Conservation (phyloP, 2,113 vertebrate genomes). For the Peromyscus leucopus region DNA sequence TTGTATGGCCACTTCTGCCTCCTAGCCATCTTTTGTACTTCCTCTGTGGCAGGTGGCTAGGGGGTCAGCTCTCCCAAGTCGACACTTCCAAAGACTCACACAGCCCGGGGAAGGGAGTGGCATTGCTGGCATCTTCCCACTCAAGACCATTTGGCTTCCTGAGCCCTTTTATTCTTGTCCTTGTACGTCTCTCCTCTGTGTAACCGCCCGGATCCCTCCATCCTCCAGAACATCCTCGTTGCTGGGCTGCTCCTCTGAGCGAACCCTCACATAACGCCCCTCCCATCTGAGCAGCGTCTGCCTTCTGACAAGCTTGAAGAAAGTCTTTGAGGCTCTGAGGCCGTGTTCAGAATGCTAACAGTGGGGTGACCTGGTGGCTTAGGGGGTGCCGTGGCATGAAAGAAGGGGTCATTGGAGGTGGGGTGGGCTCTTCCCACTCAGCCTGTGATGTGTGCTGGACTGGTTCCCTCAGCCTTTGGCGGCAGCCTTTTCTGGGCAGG, state of each 20-base stretch:
- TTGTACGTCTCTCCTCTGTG: neutral
- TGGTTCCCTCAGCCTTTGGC: constrained; percentile 54
- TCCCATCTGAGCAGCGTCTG: constrained; percentile 51
- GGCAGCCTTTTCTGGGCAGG: constrained; percentile 59
- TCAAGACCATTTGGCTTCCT: neutral
- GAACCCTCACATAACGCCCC: neutral
- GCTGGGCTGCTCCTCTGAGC: neutral
- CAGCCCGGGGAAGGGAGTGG: neutral
- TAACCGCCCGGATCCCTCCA: neutral
- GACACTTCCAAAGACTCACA: neutral
- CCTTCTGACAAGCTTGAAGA: constrained; percentile 58
- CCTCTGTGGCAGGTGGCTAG: neutral
- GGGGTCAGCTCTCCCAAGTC: neutral
- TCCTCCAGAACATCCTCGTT: neutral
- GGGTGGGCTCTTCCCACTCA: neutral
- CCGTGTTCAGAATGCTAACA: neutral
- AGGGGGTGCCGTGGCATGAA: neutral
- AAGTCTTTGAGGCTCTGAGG: neutral
- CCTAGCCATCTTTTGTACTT: neutral
- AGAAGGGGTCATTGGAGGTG: neutral
- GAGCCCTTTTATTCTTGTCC: constrained; percentile 13
- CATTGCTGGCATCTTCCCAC: neutral
- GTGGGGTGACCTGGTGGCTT: neutral
- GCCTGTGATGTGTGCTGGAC: neutral
- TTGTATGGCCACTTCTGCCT: neutral